These are phyloP conservation scores for Halcyon malimbica DNA, from an alignment of 2,113 vertebrate species.

Conservation along the genomic window DNA sequence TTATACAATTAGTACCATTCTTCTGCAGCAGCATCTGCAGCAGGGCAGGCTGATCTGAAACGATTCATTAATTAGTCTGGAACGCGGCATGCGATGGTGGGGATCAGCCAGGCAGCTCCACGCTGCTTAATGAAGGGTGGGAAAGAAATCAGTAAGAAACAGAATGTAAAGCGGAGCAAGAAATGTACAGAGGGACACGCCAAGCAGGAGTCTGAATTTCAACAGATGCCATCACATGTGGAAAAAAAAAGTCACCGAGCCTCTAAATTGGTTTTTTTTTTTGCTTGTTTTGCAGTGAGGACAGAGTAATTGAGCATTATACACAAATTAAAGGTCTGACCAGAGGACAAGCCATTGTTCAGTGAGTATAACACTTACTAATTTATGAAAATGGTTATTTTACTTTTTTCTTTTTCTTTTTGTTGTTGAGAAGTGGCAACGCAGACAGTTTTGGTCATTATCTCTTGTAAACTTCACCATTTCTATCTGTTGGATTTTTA, in stretches of 20 bases:
- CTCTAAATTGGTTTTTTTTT: not conserved
- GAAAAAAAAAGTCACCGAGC: not conserved
- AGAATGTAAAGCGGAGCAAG: not conserved
- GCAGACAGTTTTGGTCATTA: not conserved
- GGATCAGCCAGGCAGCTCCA: slow-evolving; percentile 16
- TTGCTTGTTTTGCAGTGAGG: slow-evolving; percentile 85
- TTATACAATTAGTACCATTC: not conserved
- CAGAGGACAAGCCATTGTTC: slow-evolving; percentile 94
- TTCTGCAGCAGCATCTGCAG: slow-evolving; percentile 24
- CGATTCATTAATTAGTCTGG: not conserved
- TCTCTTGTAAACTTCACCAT: not conserved
- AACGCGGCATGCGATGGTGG: not conserved
- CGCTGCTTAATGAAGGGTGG: not conserved
- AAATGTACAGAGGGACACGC: not conserved
- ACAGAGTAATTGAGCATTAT: slow-evolving; percentile 92
- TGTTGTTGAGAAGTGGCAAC: not conserved
- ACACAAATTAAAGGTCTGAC: slow-evolving; percentile 90
- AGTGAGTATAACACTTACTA: slow-evolving; percentile 83
- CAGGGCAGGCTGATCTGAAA: not conserved
- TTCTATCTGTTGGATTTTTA: not conserved
- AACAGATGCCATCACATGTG: not conserved
- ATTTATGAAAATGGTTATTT: not conserved
- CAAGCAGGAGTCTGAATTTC: not conserved
- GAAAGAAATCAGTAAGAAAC: slow-evolving; percentile 5
- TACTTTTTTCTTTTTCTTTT: not conserved